These are phyloP conservation scores for Geococcyx californianus DNA, from an alignment of 2,113 vertebrate genomes.

Conservation along the genomic window DNA sequence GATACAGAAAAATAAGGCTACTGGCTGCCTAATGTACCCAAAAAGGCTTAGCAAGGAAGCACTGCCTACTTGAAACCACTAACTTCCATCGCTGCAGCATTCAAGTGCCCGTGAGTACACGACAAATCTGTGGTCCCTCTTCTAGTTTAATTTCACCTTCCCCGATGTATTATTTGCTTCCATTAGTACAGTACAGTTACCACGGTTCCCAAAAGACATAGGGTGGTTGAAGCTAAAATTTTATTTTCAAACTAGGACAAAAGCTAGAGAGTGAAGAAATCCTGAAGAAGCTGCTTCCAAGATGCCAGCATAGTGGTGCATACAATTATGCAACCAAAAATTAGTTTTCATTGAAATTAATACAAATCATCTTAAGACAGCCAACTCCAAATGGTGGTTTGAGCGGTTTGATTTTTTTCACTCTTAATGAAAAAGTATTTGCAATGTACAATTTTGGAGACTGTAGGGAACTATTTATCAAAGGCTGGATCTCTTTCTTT, in stretches of 20 bases:
- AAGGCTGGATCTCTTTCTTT: neutral
- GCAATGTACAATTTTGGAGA: neutral
- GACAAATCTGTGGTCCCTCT: neutral
- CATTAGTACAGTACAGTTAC: neutral
- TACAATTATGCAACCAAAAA: neutral
- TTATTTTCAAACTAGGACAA: neutral
- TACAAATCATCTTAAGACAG: neutral
- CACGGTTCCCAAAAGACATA: neutral
- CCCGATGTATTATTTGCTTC: neutral
- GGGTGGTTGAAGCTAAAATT: neutral
- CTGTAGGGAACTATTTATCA: neutral
- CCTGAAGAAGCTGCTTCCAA: neutral
- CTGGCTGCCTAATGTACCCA: neutral
- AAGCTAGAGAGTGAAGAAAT: neutral
- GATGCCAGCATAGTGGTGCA: neutral
- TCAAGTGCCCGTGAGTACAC: accelerated
- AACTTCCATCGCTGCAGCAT: neutral
- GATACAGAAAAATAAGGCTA: neutral
- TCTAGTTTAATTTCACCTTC: neutral
- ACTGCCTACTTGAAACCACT: neutral
- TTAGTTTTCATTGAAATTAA: neutral
- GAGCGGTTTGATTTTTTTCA: neutral
- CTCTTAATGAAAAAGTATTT: neutral
- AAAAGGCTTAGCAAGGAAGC: neutral
- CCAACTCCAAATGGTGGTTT: neutral